Base-by-base conservation (phyloP, 2,113 vertebrate genomes). In the Acrocephalus arundinaceus region DNA sequence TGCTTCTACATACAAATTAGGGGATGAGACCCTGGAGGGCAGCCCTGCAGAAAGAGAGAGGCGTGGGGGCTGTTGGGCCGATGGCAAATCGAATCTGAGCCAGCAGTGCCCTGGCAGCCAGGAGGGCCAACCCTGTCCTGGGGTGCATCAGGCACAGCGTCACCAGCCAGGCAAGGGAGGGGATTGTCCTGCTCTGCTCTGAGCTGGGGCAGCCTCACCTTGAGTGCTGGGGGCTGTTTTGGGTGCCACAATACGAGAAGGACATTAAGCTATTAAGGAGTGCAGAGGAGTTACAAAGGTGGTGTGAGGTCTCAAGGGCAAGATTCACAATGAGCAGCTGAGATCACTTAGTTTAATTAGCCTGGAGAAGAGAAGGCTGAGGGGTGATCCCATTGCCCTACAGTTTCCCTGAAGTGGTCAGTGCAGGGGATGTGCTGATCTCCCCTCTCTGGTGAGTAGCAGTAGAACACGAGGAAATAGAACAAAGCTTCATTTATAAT, bases 111-210 rank as follows among this genome's bases (percentile, higher is more conserved):
- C 25, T 43, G 43, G 25, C 19, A 49, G 25, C 51, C 51, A 37
- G 86, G 37, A 66, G 22, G 11, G 10, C 4, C 25, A 51, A 0
- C 4, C 0, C 0, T 73, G 52, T 28, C 37, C 27, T 35, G 37
- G 5, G 12, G 10, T 0, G 8, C 31, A 51, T 16, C 43, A 51
- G 67, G 31, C 16, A 43, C 35, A 65, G 51, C 43, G 49, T 19
- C 1, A 0, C 3, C 58, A 31, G 67, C 30, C 0, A 0, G 43
- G 9, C 21, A 27, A 58, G 35, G 27, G 31, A 58, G 37, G 51
- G 30, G 27, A 51, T 18, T 73, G 43, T 51, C 37, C 67, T 0
- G 2, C 31, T 72, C 16, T 57, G 67, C 67, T 41, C 41, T 48
- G 66, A 1, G 0, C 41, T 41, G 41, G 48, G 3, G 21, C 3